A percentile compares a stretch with the other conserved stretches of the same genome.
Evolutionary conservation across 1,140 invertebrate genomes (phyloP).

Genomic region (Penaeus indicus): DNA sequence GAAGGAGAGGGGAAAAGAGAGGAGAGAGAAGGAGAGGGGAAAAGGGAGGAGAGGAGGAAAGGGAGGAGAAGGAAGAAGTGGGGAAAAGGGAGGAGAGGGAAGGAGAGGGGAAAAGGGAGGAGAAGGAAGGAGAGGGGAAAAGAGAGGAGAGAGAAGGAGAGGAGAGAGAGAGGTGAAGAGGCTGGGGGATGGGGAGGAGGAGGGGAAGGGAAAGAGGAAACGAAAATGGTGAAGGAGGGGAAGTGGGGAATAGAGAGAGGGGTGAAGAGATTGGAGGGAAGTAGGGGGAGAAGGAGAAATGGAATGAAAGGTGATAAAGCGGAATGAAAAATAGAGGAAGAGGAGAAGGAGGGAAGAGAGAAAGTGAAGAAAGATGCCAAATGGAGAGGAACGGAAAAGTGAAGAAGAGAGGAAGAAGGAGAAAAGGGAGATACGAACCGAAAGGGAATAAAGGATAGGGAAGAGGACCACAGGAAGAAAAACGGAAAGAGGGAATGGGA

Average conservation of each 20-base stretch:
- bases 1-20: too few relatives aligned
- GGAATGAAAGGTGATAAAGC: too few relatives aligned
- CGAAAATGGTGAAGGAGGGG: neutral
- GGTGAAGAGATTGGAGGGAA: neutral
- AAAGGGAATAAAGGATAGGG: neutral
- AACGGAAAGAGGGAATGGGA: too few relatives aligned
- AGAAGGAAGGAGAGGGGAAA: neutral
- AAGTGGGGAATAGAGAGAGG: too few relatives aligned
- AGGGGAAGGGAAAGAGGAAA: too few relatives aligned
- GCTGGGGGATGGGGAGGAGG: too few relatives aligned
- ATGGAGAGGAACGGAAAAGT: neutral
- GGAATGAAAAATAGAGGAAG: too few relatives aligned
- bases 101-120: neutral
- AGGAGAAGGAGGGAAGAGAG: too few relatives aligned
- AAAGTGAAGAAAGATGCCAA: too few relatives aligned
- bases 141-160: neutral
- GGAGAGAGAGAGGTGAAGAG: too few relatives aligned
- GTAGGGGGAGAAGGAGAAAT: too few relatives aligned
- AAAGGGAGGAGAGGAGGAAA: neutral
- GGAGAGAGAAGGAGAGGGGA: neutral
- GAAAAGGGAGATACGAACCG: too few relatives aligned
- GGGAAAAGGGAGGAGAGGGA: neutral
- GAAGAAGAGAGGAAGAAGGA: neutral
- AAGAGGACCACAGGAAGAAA: neutral
- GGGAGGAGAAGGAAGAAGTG: neutral